phyloP scores from a whole-genome alignment of 37 sponge, comb jelly and placozoan genomes.

The Ianthella basta region DNA sequence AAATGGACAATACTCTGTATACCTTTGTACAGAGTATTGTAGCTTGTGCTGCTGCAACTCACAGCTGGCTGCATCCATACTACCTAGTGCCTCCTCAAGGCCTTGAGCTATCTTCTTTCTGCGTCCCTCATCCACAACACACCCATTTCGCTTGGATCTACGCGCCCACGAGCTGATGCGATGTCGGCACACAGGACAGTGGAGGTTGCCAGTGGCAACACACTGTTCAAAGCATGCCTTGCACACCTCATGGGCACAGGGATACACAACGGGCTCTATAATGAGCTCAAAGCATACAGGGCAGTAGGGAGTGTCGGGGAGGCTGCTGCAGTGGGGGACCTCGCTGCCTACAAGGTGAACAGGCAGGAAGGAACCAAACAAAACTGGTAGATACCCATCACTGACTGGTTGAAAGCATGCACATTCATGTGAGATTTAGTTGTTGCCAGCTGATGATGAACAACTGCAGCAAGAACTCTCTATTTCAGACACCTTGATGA shows the following conservation, averaged over 20 bases:
- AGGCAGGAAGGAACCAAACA: background rate
- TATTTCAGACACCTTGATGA: no score
- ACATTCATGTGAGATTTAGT: no score
- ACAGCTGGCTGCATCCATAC: background rate
- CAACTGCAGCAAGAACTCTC: no score
- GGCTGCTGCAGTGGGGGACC: background rate
- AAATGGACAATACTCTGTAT: no score
- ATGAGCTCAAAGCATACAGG: constrained; percentile 46
- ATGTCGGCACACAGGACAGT: constrained; percentile 59
- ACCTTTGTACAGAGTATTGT: no score
- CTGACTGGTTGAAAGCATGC: background rate
- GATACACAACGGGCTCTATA: constrained; percentile 46
- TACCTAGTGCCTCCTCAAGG: background rate
- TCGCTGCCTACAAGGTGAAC: background rate
- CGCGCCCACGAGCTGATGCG: constrained; percentile 61
- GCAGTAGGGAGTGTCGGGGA: constrained; percentile 22
- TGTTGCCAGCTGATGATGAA: no score
- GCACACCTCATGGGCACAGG: constrained; percentile 56
- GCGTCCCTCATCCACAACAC: constrained; percentile 35
- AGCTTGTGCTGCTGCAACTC: background rate
- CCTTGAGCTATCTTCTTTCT: constrained; percentile 4
- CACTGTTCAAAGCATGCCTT: constrained; percentile 34
- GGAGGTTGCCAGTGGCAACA: constrained; percentile 42
- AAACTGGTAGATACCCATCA: background rate
- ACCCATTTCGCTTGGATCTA: constrained; percentile 7